Conservation (phyloP, 2,888 invertebrate genomes). For the Limnephilus rhombicus region DNA sequence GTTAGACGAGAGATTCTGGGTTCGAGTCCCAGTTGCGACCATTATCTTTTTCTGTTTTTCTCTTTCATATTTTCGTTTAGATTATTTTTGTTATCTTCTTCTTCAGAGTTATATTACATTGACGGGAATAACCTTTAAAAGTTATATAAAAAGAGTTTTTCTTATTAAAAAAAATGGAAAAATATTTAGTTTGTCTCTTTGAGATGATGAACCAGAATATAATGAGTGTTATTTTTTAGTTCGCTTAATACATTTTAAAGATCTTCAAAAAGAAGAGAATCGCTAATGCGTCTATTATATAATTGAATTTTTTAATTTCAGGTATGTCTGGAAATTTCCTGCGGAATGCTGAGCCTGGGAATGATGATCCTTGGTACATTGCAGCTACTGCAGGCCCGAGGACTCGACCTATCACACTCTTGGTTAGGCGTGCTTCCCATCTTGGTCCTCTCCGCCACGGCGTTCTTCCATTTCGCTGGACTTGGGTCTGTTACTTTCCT, state of each 20-base stretch:
- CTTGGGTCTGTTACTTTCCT: constrained; percentile 73
- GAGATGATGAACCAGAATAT: too few species aligned
- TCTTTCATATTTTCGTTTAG: too few species aligned
- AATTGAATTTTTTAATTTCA: not conserved
- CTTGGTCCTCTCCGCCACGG: constrained; percentile 64
- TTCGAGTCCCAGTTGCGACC: too few species aligned
- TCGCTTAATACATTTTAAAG: not conserved
- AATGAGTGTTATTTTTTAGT: too few species aligned
- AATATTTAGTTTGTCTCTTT: too few species aligned
- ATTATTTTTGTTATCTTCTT: too few species aligned
- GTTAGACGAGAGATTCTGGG: too few species aligned
- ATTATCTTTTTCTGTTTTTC: too few species aligned
- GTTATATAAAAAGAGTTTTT: too few species aligned
- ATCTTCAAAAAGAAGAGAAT: not conserved
- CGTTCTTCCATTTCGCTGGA: constrained; percentile 72
- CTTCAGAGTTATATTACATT: too few species aligned
- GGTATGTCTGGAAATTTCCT: constrained; percentile 50
- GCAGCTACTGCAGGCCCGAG: constrained; percentile 12
- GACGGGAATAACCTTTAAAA: too few species aligned
- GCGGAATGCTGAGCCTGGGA: constrained; percentile 20
- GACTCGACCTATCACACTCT: not conserved
- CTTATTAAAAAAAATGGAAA: too few species aligned
- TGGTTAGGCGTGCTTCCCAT: constrained; percentile 47
- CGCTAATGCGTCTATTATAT: not conserved
- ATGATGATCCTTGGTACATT: constrained; percentile 25